A percentile compares a stretch with the other conserved stretches of the same genome.
These are phyloP conservation scores for Mesembrinibis cayennensis DNA, from an alignment of 2,113 vertebrate species.

Conservation along the genomic window DNA sequence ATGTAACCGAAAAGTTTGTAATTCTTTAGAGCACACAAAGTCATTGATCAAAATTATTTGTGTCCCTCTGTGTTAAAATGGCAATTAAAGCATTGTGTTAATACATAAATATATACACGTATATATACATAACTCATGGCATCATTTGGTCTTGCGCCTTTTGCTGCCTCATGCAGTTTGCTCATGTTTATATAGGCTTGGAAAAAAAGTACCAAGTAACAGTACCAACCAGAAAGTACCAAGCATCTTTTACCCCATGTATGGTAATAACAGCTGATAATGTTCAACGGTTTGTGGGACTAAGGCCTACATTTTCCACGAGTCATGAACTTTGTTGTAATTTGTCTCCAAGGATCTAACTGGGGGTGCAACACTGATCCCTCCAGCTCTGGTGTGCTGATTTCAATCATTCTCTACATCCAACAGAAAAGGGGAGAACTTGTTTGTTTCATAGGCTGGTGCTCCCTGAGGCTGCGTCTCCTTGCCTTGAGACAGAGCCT, in stretches of 20 bases:
- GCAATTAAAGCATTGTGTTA: neutral
- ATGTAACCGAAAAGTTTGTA: neutral
- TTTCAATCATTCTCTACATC: fast-evolving
- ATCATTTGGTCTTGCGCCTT: neutral
- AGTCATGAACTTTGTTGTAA: neutral
- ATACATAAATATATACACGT: neutral
- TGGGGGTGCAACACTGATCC: neutral
- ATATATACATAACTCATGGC: fast-evolving
- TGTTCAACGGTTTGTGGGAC: neutral
- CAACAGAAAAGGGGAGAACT: neutral
- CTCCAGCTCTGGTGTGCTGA: neutral
- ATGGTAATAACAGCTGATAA: neutral
- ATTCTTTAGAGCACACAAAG: neutral
- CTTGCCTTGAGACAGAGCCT: neutral
- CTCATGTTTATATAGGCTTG: neutral
- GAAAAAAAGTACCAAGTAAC: neutral
- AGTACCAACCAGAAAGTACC: neutral
- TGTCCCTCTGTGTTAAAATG: neutral
- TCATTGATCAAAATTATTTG: neutral
- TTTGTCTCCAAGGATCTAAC: neutral
- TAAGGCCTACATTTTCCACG: neutral
- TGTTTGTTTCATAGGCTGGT: neutral
- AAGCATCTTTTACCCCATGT: neutral
- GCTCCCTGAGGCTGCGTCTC: neutral
- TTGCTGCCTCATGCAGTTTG: neutral